Conservation (phyloP, 2,888 invertebrate species). For the Hirtodrosophila alboralis region DNA sequence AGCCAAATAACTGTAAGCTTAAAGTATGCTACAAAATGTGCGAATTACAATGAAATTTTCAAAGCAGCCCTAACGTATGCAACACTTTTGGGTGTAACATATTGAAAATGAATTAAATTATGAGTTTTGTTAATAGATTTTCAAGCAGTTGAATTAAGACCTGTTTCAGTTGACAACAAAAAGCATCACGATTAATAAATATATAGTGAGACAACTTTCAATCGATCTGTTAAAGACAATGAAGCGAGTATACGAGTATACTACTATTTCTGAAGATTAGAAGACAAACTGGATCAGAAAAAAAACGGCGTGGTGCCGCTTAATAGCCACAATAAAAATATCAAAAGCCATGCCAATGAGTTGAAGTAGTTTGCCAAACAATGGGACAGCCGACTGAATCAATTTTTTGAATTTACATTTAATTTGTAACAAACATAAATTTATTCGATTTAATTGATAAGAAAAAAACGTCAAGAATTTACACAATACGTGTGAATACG, state of each 20-base stretch:
- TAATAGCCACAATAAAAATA: constrained; percentile 52
- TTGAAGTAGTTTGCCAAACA: not conserved
- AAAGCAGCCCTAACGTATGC: constrained; percentile 33
- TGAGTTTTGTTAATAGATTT: no score
- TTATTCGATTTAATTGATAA: constrained; percentile 57
- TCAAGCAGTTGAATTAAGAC: constrained; percentile 31
- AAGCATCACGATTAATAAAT: constrained; percentile 38
- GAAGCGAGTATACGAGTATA: not conserved
- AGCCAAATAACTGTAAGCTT: constrained; percentile 7
- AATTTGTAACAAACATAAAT: constrained; percentile 45
- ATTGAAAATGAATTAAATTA: no score
- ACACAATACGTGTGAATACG: constrained; percentile 10
- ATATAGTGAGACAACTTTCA: constrained; percentile 55
- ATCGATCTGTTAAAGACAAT: constrained; percentile 14
- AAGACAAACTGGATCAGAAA: constrained; percentile 57
- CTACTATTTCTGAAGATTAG: constrained; percentile 23
- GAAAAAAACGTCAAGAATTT: constrained; percentile 31
- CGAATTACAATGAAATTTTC: not conserved
- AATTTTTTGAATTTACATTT: constrained; percentile 33
- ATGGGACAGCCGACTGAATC: constrained; percentile 1
- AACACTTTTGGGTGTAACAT: not conserved
- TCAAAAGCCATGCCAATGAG: constrained; percentile 36
- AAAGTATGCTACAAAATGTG: constrained; percentile 29
- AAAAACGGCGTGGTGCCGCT: constrained; percentile 25
- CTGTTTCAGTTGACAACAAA: constrained; percentile 49